A percentile compares a stretch with the other conserved stretches of the same genome.
Evolutionary conservation across 2,797 vertebrate genomes (phyloP).

Genomic region (Myotis pilosus): DNA sequence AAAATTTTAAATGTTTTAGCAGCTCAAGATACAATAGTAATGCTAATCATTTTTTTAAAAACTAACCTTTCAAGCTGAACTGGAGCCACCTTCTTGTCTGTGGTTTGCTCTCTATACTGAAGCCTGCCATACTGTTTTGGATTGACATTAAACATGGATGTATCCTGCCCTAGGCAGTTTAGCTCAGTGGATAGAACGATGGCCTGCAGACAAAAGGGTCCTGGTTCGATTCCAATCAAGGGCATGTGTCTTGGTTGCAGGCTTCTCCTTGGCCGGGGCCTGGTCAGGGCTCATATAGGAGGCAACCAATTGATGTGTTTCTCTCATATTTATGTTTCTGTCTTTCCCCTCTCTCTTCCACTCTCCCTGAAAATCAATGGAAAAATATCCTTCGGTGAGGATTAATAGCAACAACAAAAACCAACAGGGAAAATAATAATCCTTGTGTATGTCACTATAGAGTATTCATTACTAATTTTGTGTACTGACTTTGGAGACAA

Average conservation of each 20-base stretch:
- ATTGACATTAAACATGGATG: background rate
- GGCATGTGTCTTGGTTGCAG: no score
- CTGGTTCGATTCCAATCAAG: no score
- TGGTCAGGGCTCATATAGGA: no score
- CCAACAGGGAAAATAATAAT: background rate
- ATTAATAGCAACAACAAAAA: no score
- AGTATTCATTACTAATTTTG: background rate
- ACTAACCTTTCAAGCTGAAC: background rate
- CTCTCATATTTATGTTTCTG: no score
- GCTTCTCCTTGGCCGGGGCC: no score
- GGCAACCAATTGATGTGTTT: no score
- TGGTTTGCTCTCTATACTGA: background rate
- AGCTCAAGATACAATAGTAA: background rate
- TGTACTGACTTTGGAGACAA: slow-evolving; percentile 8
- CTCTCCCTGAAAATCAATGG: background rate
- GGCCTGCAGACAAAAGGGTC: no score
- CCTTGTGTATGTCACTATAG: background rate
- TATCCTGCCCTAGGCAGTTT: background rate
- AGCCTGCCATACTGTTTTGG: background rate
- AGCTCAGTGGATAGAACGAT: no score
- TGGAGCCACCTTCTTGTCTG: background rate
- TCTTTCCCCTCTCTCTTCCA: no score
- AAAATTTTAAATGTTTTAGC: slow-evolving; percentile 28
- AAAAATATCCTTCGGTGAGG: background rate
- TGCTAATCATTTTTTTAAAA: background rate